A percentile compares a stretch with the other conserved stretches of the same genome.
Evolutionary conservation across 2,797 vertebrate species (phyloP).

Genomic region (Cirrhinus mrigala): DNA sequence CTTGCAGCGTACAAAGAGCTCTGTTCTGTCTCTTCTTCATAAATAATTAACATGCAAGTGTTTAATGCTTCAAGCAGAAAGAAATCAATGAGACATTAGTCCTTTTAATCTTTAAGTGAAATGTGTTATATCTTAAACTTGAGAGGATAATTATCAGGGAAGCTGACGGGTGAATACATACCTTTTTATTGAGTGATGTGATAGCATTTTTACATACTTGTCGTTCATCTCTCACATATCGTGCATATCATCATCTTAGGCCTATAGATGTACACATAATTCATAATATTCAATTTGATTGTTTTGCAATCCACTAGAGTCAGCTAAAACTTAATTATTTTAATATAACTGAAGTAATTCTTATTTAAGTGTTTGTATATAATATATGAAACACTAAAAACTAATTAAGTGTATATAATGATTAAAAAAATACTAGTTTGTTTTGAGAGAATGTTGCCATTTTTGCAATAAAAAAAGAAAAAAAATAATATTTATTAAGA

Average conservation of each 20-base stretch:
- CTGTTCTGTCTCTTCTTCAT: constrained; percentile 31
- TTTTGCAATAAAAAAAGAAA: not conserved
- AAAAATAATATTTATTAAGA: not conserved
- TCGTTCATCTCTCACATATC: not conserved
- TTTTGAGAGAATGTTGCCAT: not conserved
- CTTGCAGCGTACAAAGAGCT: not conserved
- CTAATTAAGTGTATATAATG: not conserved
- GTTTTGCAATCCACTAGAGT: not conserved
- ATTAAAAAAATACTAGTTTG: not conserved
- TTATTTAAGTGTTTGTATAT: not conserved
- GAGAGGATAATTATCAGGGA: constrained; percentile 33
- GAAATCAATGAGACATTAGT: constrained; percentile 46
- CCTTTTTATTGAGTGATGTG: constrained; percentile 17
- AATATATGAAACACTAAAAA: not conserved
- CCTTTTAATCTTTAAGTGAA: constrained; percentile 49
- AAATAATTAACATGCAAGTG: constrained; percentile 1
- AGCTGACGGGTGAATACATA: not conserved
- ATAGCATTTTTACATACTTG: not conserved
- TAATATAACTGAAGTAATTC: not conserved
- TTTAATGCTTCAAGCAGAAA: constrained; percentile 44
- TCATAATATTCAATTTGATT: not conserved
- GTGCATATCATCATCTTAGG: not conserved
- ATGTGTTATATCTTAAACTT: constrained; percentile 21
- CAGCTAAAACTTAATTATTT: not conserved
- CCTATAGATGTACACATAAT: not conserved